A percentile compares a stretch with the other conserved stretches of the same genome.
Evolutionary conservation across 1,140 invertebrate genomes (phyloP).

Genomic region (Platorchestia sp.): DNA sequence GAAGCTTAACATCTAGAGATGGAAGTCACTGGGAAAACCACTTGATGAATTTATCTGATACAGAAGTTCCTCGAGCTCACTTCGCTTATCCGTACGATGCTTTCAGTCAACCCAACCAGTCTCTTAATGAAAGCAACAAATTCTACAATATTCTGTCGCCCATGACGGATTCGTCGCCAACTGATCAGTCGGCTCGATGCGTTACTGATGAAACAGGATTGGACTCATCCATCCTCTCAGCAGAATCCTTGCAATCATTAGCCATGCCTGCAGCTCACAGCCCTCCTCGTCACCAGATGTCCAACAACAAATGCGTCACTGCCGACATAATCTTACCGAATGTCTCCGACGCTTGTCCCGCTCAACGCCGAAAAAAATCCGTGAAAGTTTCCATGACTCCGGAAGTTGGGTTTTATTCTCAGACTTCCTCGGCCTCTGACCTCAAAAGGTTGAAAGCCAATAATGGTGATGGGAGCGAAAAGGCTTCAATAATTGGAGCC

Average conservation of each 20-base stretch:
- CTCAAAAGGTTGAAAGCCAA: neutral
- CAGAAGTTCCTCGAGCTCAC: neutral
- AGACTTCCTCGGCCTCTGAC: neutral
- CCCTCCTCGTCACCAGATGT: neutral
- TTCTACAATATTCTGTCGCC: neutral
- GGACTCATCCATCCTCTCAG: conserved; percentile 22
- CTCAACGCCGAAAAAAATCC: neutral
- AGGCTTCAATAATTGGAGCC: neutral
- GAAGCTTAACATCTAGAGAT: neutral
- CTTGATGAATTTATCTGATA: neutral
- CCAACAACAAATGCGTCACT: neutral
- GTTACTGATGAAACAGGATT: conserved; percentile 23
- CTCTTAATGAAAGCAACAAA: neutral
- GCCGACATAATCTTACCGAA: neutral
- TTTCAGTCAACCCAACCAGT: neutral
- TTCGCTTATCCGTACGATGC: neutral
- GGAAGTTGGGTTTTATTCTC: conserved; percentile 9
- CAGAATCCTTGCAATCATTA: conserved; percentile 18
- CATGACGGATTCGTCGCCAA: conserved; percentile 29
- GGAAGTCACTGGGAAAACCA: neutral
- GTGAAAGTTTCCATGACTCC: conserved; percentile 12
- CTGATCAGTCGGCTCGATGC: conserved; percentile 36
- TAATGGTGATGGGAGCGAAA: neutral
- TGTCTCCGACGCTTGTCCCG: neutral
- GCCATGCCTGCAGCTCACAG: neutral